Conservation (phyloP, 1,140 invertebrate species). For the Cotesia vestalis region DNA sequence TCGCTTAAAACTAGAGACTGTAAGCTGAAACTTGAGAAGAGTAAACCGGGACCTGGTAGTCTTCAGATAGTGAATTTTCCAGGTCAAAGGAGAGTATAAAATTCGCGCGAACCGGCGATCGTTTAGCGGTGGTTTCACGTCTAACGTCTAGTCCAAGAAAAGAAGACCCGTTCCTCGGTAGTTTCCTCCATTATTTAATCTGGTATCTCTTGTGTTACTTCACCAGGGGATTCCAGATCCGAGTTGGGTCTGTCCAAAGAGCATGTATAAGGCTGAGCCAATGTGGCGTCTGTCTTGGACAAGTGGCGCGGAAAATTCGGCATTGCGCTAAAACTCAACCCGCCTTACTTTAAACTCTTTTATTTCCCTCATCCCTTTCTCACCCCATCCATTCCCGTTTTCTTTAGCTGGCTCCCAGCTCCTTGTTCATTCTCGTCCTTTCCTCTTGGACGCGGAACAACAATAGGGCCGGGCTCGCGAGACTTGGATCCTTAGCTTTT, state of each 20-base stretch:
- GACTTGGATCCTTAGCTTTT: slow-evolving; percentile 30
- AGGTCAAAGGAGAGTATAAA: slow-evolving; percentile 21
- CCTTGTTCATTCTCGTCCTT: slow-evolving; percentile 33
- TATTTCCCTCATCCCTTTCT: slow-evolving; percentile 25
- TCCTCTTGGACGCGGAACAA: slow-evolving; percentile 29
- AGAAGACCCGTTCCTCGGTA: slow-evolving; percentile 3
- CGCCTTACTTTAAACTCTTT: slow-evolving; percentile 23
- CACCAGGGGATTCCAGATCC: neutral
- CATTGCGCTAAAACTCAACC: slow-evolving; percentile 48
- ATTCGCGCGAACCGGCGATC: slow-evolving; percentile 30
- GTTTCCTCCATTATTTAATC: neutral
- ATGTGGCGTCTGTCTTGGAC: slow-evolving; percentile 46
- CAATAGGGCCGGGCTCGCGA: slow-evolving; percentile 22
- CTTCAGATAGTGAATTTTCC: slow-evolving; percentile 17
- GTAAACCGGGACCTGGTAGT: neutral
- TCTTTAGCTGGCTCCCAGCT: slow-evolving; percentile 28
- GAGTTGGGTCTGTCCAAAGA: slow-evolving; percentile 10
- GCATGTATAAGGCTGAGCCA: slow-evolving; percentile 39
- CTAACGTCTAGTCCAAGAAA: neutral
- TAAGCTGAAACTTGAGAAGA: no score
- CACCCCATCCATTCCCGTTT: slow-evolving; percentile 23
- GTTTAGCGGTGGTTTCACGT: slow-evolving; percentile 32
- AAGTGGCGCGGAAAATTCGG: slow-evolving; percentile 49
- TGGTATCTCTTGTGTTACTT: slow-evolving; percentile 5
- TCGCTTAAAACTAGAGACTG: no score